Evolutionary conservation across 2,113 vertebrate genomes (phyloP).

Genomic region (Tonatia bakeri): DNA sequence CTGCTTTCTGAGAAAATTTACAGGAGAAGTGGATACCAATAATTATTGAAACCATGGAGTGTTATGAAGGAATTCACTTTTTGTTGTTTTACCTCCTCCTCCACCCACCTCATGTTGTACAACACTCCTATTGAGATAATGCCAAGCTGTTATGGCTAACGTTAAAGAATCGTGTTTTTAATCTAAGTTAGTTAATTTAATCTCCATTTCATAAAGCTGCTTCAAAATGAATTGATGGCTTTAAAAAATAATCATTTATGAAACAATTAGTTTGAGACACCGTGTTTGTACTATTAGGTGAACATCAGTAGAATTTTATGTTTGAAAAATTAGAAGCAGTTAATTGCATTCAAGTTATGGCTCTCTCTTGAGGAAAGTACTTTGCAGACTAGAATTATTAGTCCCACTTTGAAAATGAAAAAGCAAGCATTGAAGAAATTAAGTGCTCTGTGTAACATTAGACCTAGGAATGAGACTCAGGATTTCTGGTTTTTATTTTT

Average conservation of each 20-base stretch:
- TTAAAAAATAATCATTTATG: constrained; percentile 14
- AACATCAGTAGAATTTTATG: constrained; percentile 30
- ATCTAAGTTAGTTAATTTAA: constrained; percentile 34
- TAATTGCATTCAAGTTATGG: constrained; percentile 46
- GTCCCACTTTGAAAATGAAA: constrained; percentile 34
- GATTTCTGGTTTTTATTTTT: background rate
- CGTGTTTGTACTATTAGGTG: background rate
- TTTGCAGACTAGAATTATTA: constrained; percentile 28
- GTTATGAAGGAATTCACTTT: constrained; percentile 47
- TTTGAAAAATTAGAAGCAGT: constrained; percentile 51
- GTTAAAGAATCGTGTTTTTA: constrained; percentile 21
- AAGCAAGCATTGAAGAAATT: constrained; percentile 37
- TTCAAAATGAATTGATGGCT: constrained; percentile 33
- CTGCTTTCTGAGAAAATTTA: constrained; percentile 74
- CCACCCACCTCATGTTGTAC: background rate
- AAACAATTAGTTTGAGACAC: constrained; percentile 41
- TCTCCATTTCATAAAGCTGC: constrained; percentile 21
- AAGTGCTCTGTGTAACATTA: constrained; percentile 30
- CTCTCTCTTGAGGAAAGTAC: constrained; percentile 41
- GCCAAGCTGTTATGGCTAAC: background rate
- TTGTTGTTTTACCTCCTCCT: background rate
- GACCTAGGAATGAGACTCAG: background rate
- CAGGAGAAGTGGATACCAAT: constrained; percentile 54
- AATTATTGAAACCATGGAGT: constrained; percentile 68
- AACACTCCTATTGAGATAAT: constrained; percentile 29